A percentile compares a stretch with the other conserved stretches of the same genome.
These are phyloP conservation scores for Channa argus DNA, from an alignment of 2,113 vertebrate genomes.

Conservation along the genomic window DNA sequence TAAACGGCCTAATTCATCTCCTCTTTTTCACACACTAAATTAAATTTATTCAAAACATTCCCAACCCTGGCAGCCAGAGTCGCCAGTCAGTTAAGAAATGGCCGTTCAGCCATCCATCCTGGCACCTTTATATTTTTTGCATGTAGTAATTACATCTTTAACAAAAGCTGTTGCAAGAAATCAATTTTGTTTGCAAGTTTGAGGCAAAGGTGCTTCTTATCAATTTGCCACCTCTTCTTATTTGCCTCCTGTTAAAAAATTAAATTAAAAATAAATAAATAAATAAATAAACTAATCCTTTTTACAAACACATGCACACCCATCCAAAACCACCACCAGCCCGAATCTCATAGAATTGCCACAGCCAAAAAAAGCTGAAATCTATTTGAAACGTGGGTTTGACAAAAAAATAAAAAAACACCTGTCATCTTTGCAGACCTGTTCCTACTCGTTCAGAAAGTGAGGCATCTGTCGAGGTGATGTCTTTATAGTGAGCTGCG, in stretches of 20 bases:
- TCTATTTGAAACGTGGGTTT: conserved; percentile 39
- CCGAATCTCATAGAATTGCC: conserved; percentile 5
- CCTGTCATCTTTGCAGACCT: conserved; percentile 40
- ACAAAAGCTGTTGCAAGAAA: conserved; percentile 27
- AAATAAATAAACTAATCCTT: conserved; percentile 11
- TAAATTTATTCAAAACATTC: conserved; percentile 44
- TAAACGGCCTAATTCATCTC: conserved; percentile 50
- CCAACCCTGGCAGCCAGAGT: conserved; percentile 9
- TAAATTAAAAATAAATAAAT: neutral
- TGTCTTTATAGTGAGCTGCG: conserved; percentile 65
- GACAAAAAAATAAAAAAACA: conserved; percentile 42
- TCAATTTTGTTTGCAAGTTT: conserved; percentile 27
- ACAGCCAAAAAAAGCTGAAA: conserved; percentile 21
- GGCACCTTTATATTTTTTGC: conserved; percentile 1
- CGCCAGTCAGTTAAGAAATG: conserved; percentile 7
- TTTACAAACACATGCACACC: neutral
- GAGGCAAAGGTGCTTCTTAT: conserved; percentile 45
- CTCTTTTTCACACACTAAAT: conserved; percentile 38
- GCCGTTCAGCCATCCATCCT: conserved; percentile 27
- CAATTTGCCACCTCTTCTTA: conserved; percentile 40
- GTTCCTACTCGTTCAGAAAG: conserved; percentile 39
- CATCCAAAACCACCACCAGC: neutral
- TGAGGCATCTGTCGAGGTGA: conserved; percentile 71
- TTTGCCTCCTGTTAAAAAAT: conserved; percentile 36
- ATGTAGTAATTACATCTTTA: conserved; percentile 34